Conservation (phyloP, 1,140 invertebrate species). For the Vanessa atalanta region DNA sequence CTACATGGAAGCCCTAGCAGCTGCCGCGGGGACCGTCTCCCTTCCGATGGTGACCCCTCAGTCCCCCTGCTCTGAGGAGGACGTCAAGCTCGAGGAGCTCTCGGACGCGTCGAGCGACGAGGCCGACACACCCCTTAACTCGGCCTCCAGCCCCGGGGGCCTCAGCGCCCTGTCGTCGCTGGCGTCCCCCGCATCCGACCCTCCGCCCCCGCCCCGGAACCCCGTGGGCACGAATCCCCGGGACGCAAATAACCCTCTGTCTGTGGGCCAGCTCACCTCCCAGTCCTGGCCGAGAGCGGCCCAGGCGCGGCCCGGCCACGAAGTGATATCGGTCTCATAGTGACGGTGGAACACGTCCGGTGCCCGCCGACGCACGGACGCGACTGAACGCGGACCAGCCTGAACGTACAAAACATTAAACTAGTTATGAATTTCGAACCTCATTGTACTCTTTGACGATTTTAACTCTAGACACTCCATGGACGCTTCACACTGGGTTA, state of each 20-base stretch:
- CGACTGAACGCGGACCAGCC: slow-evolving; percentile 37
- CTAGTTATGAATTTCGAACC: slow-evolving; percentile 26
- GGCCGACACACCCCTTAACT: slow-evolving; percentile 83
- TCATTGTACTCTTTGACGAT: slow-evolving; percentile 36
- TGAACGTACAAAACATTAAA: slow-evolving; percentile 5
- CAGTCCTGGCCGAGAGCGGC: slow-evolving; percentile 69
- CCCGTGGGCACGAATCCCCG: slow-evolving; percentile 94
- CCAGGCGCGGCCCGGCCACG: slow-evolving; percentile 58
- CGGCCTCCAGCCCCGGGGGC: slow-evolving; percentile 89
- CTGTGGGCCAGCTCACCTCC: slow-evolving; percentile 92
- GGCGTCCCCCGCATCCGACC: slow-evolving; percentile 86
- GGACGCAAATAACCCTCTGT: slow-evolving; percentile 94
- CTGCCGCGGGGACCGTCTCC: slow-evolving; percentile 83
- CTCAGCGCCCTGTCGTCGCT: slow-evolving; percentile 89
- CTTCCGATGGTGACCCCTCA: slow-evolving; percentile 62
- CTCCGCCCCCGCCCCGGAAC: slow-evolving; percentile 84
- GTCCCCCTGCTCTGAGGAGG: slow-evolving; percentile 83
- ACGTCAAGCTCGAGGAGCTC: slow-evolving; percentile 87
- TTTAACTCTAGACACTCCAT: slow-evolving; percentile 40
- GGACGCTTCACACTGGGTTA: slow-evolving; percentile 15
- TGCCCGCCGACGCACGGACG: slow-evolving; percentile 40
- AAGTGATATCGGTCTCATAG: slow-evolving; percentile 80
- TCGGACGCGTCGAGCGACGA: slow-evolving; percentile 88
- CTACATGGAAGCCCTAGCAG: slow-evolving; percentile 91
- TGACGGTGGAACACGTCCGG: slow-evolving; percentile 43